A percentile compares a stretch with the other conserved stretches of the same genome.
Conservation (phyloP, 1,140 invertebrate species). For the Rhizoglyphus robini region DNA sequence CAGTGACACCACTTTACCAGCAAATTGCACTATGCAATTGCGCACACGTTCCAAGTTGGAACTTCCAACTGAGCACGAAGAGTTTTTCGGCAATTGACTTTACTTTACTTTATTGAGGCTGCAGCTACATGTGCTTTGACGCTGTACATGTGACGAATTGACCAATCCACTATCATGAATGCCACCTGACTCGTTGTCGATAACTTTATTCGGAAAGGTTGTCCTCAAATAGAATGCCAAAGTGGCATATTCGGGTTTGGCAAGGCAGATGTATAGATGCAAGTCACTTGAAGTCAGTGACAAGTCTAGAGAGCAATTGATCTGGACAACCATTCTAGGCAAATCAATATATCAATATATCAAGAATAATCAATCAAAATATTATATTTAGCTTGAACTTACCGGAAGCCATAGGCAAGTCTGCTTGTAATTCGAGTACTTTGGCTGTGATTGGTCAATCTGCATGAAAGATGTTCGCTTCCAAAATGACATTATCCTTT, state of each 20-base stretch:
- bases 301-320: constrained; percentile 78
- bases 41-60: too few relatives aligned
- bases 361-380: too few relatives aligned
- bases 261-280: constrained; percentile 55
- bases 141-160: constrained; percentile 71
- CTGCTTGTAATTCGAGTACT: constrained; percentile 79
- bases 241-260: constrained; percentile 62
- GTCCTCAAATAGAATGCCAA: constrained; percentile 62
- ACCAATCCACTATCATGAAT: constrained; percentile 67
- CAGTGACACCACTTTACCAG: too few relatives aligned
- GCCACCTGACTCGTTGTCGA: constrained; percentile 56
- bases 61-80: too few relatives aligned
- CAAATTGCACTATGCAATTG: too few relatives aligned
- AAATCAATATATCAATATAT: too few relatives aligned
- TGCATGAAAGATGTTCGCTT: constrained; percentile 66
- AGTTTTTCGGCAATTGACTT: too few relatives aligned
- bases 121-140: too few relatives aligned
- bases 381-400: constrained; percentile 13
- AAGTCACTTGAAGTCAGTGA: too few relatives aligned
- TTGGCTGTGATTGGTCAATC: constrained; percentile 52
- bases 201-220: constrained; percentile 72
- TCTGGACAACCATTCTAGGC: constrained; percentile 53
- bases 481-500: constrained; percentile 69
- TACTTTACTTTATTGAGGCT: too few relatives aligned
- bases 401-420: constrained; percentile 70